A percentile compares a stretch with the other conserved stretches of the same genome.
Evolutionary conservation across 2,888 invertebrate species (phyloP).

Genomic region (Andrena bucephala): DNA sequence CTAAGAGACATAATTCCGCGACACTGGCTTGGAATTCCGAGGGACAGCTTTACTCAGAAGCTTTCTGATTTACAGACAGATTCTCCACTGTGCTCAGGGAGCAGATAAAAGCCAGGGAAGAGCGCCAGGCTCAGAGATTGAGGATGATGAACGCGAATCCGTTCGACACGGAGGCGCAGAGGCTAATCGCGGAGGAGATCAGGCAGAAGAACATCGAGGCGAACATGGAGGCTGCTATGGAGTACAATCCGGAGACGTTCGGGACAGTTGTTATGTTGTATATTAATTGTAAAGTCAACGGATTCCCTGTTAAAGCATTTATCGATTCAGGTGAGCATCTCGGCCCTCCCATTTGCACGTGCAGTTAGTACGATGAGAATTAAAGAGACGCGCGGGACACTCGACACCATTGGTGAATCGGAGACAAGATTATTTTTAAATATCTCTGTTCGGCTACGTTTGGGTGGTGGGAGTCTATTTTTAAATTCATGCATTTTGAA

Average conservation of each 20-base stretch:
- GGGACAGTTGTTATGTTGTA: conserved; percentile 99
- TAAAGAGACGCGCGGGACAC: neutral
- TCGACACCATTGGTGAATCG: neutral
- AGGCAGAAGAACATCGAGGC: conserved; percentile 98
- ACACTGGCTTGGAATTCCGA: no score
- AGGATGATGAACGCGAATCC: conserved; percentile 97
- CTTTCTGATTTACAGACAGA: conserved; percentile 86
- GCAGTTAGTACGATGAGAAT: neutral
- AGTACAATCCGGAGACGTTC: conserved; percentile 99
- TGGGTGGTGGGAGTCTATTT: conserved; percentile 62
- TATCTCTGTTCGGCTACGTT: conserved; percentile 37
- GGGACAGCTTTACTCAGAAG: no score
- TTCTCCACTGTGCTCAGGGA: conserved; percentile 93
- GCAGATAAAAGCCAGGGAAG: conserved; percentile 93
- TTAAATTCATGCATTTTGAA: conserved; percentile 62
- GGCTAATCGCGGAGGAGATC: conserved; percentile 98
- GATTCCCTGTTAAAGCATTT: conserved; percentile 98
- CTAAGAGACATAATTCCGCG: neutral
- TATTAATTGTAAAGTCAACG: conserved; percentile 98
- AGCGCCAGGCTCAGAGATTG: conserved; percentile 93
- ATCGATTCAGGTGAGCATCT: conserved; percentile 93
- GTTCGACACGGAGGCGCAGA: conserved; percentile 97
- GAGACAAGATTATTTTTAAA: conserved; percentile 58
- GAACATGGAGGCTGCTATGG: conserved; percentile 99
- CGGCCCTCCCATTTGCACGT: neutral